Percentiles rank a stretch among this genome's conserved stretches.
phyloP scores from a whole-genome alignment of 2,113 vertebrate species.

The Pedetes capensis region DNA sequence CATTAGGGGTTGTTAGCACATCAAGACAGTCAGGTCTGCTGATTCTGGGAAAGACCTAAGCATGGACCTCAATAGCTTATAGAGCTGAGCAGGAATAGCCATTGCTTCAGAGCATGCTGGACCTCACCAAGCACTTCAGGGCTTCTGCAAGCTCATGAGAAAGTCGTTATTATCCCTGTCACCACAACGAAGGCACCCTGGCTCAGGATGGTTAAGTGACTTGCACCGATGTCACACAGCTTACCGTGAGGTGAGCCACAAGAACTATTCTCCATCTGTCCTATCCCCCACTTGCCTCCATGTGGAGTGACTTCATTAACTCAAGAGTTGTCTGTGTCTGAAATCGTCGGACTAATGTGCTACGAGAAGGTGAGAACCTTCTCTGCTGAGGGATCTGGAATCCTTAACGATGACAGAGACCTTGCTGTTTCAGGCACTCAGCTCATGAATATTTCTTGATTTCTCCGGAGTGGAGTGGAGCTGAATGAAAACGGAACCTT shows the following conservation, averaged over 20 bases:
- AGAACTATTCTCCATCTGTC: neutral
- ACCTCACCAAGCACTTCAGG: neutral
- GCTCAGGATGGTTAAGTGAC: neutral
- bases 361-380: neutral
- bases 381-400: neutral
- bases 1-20: conserved; percentile 27
- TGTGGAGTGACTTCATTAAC: neutral
- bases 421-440: neutral
- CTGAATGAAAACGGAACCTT: conserved; percentile 7
- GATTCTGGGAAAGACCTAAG: neutral
- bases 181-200: neutral
- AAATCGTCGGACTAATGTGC: neutral
- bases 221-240: neutral
- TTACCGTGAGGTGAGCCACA: too few relatives aligned
- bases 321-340: neutral
- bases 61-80: neutral
- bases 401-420: neutral
- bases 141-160: neutral
- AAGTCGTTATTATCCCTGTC: neutral
- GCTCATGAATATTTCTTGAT: conserved; percentile 5
- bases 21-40: neutral
- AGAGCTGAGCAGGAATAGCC: neutral
- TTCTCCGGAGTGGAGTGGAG: neutral
- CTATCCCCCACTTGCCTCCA: neutral
- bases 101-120: neutral